Evolutionary conservation across 2,797 vertebrate genomes (phyloP).

Genomic region (Gambelia wislizenii): DNA sequence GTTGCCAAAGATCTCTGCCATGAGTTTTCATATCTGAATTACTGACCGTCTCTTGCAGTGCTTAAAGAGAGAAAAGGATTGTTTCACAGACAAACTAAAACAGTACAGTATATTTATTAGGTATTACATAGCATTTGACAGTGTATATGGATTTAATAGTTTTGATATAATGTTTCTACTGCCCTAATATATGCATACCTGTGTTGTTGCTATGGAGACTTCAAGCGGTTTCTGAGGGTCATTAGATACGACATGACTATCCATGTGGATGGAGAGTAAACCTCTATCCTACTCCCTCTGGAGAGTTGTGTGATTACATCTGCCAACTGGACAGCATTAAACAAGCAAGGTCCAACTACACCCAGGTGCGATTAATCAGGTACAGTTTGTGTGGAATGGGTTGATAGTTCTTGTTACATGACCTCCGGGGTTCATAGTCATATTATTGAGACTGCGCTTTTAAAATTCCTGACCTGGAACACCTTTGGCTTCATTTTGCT

Average conservation of each 20-base stretch:
- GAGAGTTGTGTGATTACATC: neutral
- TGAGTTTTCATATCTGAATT: neutral
- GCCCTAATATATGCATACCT: neutral
- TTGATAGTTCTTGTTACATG: neutral
- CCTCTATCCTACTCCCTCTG: neutral
- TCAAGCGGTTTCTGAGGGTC: neutral
- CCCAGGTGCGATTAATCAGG: neutral
- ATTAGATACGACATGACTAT: neutral
- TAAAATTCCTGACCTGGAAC: neutral
- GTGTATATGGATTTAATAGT: neutral
- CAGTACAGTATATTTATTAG: neutral
- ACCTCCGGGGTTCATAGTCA: neutral
- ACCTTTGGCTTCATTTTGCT: neutral
- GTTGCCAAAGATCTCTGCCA: neutral
- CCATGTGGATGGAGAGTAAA: neutral
- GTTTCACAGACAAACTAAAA: neutral
- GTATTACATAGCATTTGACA: neutral
- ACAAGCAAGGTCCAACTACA: neutral
- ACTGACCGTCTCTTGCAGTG: neutral
- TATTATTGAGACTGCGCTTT: neutral
- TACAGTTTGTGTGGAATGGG: neutral
- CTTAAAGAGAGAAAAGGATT: neutral
- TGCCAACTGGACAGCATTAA: neutral
- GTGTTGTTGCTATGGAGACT: neutral
- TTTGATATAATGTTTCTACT: neutral